Evolutionary conservation across 2,888 invertebrate genomes (phyloP), one percentile per base, ranked within the genome.

Genomic region (Acleris holmiana): DNA sequence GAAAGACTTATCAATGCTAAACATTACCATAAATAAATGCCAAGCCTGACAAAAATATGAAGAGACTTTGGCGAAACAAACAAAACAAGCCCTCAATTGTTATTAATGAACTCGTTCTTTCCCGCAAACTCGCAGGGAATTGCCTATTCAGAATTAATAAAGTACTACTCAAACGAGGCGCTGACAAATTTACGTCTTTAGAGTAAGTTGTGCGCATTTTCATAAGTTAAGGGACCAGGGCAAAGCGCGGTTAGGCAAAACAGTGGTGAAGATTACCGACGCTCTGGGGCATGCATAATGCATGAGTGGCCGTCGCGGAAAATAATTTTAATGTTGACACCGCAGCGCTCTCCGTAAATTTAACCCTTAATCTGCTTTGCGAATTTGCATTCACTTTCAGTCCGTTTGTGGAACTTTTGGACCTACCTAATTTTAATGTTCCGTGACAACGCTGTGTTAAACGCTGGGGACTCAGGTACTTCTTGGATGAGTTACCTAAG

Each of bases 241-340:
- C 10, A 13, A 54, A 41, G 18, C 41, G 48, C 23, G 46, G n/a
- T 55, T 29, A 41, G 55, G 21, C 49, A 48, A 61, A 61, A 61
- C 61, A 55, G 18, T 66, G 63, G 60, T 62, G 64, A 66, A 74
- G 73, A 76, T 68, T 70, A 68, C 75, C 71, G 73, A 73, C 68
- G 74, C 69, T 72, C 54, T 61, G 62, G 57, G 68, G 46, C 66
- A 68, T 83, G 77, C 82, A 84, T 83, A 80, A 82, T 80, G 74
- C 76, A 82, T 77, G 76, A 79, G 69, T 69, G 67, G 73, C 71
- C 66, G 72, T 47, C 71, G 69, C 60, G 69, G 69, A 73, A 80
- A 79, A 79, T 80, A 74, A 77, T 77, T 76, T 78, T 73, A 75
- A 73, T 73, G 74, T 71, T 67, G 66, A 71, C 67, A 61, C 57